Evolutionary conservation across 2,113 vertebrate species (phyloP).

Genomic region (Otocyon megalotis): DNA sequence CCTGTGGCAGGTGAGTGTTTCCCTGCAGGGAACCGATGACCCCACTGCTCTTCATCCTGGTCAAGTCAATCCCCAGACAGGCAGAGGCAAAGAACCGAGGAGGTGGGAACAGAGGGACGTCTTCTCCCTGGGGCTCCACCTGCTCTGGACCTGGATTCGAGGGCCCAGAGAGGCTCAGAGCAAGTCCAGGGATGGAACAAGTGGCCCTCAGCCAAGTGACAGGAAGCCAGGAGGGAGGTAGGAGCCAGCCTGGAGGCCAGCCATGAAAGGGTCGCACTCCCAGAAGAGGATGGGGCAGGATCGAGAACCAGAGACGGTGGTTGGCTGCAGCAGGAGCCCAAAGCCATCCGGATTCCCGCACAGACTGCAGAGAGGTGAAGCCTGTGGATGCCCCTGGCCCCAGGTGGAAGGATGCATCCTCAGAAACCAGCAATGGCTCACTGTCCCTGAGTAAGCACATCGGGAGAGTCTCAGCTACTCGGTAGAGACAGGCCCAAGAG

Average conservation of each 20-base stretch:
- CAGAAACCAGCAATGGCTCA: not conserved
- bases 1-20: not conserved
- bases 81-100: not conserved
- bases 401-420: rapidly evolving
- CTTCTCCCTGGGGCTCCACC: not conserved
- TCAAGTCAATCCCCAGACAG: no score
- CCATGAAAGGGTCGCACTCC: not conserved
- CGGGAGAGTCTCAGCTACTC: not conserved
- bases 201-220: not conserved
- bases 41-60: not conserved
- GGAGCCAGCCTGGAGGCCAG: not conserved
- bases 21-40: not conserved
- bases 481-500: not conserved
- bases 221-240: not conserved
- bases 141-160: rapidly evolving
- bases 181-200: rapidly evolving
- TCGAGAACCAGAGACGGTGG: rapidly evolving
- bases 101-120: not conserved
- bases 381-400: no score
- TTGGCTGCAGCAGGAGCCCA: not conserved
- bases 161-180: not conserved
- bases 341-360: not conserved
- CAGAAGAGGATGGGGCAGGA: not conserved
- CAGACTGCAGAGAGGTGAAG: rapidly evolving
- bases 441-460: not conserved